Evolutionary conservation across 2,113 vertebrate genomes (phyloP).

Genomic region (Carollia perspicillata): DNA sequence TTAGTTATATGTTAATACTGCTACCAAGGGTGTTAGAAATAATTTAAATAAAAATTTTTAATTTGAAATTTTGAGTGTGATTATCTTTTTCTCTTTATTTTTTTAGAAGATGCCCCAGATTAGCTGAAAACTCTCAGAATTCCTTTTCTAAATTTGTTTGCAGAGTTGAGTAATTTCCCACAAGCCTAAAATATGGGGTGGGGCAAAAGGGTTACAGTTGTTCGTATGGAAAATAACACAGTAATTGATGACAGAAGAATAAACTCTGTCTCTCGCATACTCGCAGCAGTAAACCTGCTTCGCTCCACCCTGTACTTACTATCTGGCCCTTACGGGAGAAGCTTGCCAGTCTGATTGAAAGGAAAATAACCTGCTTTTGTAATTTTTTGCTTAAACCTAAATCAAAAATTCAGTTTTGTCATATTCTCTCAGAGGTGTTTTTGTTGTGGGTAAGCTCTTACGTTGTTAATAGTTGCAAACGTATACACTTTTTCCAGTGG

Average conservation of each 20-base stretch:
- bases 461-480: neutral
- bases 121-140: neutral
- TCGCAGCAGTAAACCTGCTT: neutral
- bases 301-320: neutral
- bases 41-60: conserved; percentile 52
- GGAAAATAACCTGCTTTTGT: neutral
- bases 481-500: neutral
- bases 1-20: neutral
- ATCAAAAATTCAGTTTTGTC: neutral
- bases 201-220: neutral
- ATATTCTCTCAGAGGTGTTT: neutral
- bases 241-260: neutral
- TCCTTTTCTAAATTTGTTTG: conserved; percentile 7
- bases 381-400: conserved; percentile 30
- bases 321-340: neutral
- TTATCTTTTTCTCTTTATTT: conserved; percentile 43
- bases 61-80: conserved; percentile 40
- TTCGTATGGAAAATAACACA: neutral
- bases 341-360: neutral
- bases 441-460: neutral
- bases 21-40: neutral
- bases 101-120: conserved; percentile 10
- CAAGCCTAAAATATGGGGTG: neutral
- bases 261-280: neutral
- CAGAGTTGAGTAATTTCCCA: neutral